Conservation (phyloP, 2,113 vertebrate genomes). For the Ceratotherium simum region DNA sequence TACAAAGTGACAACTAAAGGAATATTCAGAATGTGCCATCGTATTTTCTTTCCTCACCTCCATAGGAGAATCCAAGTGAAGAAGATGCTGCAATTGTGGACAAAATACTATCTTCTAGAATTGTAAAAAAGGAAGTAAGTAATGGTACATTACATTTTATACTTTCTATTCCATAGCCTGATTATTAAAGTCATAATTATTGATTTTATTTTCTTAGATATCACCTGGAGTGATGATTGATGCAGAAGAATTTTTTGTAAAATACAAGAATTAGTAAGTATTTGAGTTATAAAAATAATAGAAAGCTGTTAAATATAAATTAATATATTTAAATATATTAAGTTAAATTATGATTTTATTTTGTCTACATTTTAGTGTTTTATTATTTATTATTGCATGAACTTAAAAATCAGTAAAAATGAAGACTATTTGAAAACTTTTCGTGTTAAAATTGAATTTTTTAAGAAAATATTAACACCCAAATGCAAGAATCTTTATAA, state of each 20-base stretch:
- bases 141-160: not conserved
- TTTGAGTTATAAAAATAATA: conserved; percentile 45
- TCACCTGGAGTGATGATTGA: conserved; percentile 94
- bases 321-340: conserved; percentile 2
- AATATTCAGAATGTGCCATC: not conserved
- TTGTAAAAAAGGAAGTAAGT: conserved; percentile 97
- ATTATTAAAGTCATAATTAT: conserved; percentile 27
- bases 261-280: conserved; percentile 99
- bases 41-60: not conserved
- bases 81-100: conserved; percentile 99
- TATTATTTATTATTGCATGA: conserved; percentile 16
- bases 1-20: not conserved
- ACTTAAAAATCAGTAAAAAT: not conserved
- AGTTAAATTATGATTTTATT: not conserved
- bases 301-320: not conserved
- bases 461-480: not conserved
- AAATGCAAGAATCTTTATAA: conserved; percentile 44
- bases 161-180: not conserved
- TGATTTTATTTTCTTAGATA: conserved; percentile 88
- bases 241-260: conserved; percentile 98
- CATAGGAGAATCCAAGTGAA: conserved; percentile 97
- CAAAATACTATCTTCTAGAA: conserved; percentile 96
- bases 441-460: conserved; percentile 18
- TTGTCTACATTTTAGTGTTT: conserved; percentile 35
- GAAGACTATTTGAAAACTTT: conserved; percentile 13